These are phyloP conservation scores for Drosophila aldrichi DNA, from an alignment of 2,888 invertebrate genomes.

Conservation along the genomic window DNA sequence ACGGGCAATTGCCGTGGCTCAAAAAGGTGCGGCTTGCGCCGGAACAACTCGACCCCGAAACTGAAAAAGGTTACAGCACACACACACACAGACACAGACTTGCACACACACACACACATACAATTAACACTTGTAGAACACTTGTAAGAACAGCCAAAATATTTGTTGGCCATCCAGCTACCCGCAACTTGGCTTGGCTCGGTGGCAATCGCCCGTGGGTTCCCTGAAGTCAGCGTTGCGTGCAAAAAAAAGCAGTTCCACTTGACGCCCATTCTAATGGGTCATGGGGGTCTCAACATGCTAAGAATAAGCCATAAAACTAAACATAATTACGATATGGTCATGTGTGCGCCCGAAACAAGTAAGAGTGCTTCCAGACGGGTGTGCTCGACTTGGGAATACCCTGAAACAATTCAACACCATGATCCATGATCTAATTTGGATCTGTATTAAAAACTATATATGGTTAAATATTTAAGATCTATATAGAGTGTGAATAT, in stretches of 20 bases:
- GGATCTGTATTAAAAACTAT: too few relatives aligned
- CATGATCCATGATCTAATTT: too few relatives aligned
- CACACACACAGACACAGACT: background rate
- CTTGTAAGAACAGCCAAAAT: conserved; percentile 14
- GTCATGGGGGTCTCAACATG: background rate
- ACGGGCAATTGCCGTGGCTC: conserved; percentile 29
- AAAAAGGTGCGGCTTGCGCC: conserved; percentile 29
- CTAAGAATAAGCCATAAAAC: conserved; percentile 6
- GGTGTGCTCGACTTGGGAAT: background rate
- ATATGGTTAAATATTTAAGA: too few relatives aligned
- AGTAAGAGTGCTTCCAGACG: background rate
- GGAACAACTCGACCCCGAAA: conserved; percentile 45
- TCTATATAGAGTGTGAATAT: too few relatives aligned
- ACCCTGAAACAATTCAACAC: background rate
- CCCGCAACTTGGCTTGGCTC: conserved; percentile 10
- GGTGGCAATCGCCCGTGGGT: conserved; percentile 7
- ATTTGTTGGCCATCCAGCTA: conserved; percentile 21
- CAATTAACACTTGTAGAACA: conserved; percentile 54
- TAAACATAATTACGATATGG: conserved; percentile 9
- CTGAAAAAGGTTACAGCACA: conserved; percentile 44
- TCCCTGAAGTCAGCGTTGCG: conserved; percentile 47
- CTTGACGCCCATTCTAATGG: conserved; percentile 44
- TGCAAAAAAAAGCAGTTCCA: conserved; percentile 48
- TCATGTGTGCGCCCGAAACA: background rate
- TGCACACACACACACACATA: conserved; percentile 10